Evolutionary conservation across 2,888 invertebrate species (phyloP).

Genomic region (Agriotes lineatus): DNA sequence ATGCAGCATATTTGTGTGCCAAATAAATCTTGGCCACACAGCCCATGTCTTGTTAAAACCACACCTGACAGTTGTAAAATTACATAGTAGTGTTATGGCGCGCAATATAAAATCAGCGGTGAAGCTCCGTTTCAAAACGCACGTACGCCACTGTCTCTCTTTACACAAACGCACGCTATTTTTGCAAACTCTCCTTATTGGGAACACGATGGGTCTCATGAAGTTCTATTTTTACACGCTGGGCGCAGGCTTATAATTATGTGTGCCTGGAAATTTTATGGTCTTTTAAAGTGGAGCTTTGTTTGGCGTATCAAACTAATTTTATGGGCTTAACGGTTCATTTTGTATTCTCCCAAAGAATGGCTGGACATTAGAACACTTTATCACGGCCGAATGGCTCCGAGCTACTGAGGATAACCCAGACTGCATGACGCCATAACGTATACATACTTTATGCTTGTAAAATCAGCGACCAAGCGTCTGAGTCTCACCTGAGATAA

Average conservation of each 20-base stretch:
- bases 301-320: slow-evolving; percentile 19
- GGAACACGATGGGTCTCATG: neutral
- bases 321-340: slow-evolving; percentile 34
- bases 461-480: slow-evolving; percentile 22
- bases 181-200: too few relatives aligned
- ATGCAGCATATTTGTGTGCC: too few relatives aligned
- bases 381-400: slow-evolving; percentile 13
- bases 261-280: neutral
- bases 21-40: too few relatives aligned
- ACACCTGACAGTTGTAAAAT: too few relatives aligned
- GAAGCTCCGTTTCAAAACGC: neutral
- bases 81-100: too few relatives aligned
- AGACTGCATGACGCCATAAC: slow-evolving; percentile 37
- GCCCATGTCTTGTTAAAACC: too few relatives aligned
- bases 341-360: slow-evolving; percentile 26
- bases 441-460: slow-evolving; percentile 23
- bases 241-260: slow-evolving; percentile 8
- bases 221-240: neutral
- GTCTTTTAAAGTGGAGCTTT: slow-evolving; percentile 18
- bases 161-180: neutral
- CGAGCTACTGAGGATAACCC: slow-evolving; percentile 25
- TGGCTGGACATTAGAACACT: slow-evolving; percentile 6
- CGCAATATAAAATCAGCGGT: too few relatives aligned
- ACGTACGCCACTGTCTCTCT: neutral
- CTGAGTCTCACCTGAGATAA: slow-evolving; percentile 29